Conservation (phyloP, 2,113 vertebrate species). For the Chinchilla lanigera region DNA sequence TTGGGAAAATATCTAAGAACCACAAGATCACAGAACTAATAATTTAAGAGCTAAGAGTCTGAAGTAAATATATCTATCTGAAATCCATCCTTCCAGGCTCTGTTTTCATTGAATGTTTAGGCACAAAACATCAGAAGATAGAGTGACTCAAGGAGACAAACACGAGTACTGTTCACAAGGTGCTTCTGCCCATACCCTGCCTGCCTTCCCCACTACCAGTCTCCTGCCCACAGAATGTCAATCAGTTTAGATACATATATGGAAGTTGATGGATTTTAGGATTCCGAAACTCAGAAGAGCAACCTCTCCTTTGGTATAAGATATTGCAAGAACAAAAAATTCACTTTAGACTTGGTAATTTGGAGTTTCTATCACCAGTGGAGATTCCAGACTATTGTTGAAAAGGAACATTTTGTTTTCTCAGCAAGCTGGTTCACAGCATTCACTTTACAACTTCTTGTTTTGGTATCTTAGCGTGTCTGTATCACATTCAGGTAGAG, state of each 20-base stretch:
- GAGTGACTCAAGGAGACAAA: not conserved
- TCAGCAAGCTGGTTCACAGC: not conserved
- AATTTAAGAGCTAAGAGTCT: conserved; percentile 26
- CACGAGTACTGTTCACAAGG: not conserved
- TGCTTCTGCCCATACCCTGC: not conserved
- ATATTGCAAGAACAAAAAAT: not conserved
- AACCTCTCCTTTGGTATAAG: not conserved
- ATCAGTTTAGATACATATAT: not conserved
- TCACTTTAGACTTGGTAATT: not conserved
- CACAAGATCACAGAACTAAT: not conserved
- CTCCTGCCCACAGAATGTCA: not conserved
- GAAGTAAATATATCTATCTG: conserved; percentile 7
- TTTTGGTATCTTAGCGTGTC: not conserved
- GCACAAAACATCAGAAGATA: not conserved
- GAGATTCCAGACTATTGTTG: not conserved
- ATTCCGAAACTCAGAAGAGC: not conserved
- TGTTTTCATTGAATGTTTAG: not conserved
- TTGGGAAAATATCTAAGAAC: not conserved
- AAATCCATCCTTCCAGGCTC: not conserved
- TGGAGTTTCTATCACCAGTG: not conserved
- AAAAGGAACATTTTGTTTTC: conserved; percentile 10
- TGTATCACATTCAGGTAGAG: not conserved
- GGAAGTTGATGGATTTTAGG: not conserved
- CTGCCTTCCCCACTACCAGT: not conserved
- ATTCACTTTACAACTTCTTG: not conserved